Evolutionary conservation across 1,140 invertebrate genomes (phyloP), one percentile per base, ranked within the genome.

Genomic region (Cotesia glomerata): DNA sequence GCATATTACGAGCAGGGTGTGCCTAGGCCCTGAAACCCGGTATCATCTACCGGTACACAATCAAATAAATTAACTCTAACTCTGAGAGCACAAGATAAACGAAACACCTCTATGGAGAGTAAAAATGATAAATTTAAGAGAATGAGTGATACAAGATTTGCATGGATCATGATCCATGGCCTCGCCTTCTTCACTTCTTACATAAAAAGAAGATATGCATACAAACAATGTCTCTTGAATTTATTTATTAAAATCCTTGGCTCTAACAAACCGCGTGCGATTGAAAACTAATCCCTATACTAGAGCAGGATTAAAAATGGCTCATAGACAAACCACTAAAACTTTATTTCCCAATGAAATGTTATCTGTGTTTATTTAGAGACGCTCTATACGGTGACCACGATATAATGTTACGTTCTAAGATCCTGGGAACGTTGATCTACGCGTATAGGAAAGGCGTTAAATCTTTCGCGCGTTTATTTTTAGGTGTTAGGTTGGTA

Each of bases 1-100:
- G 75, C 75, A 75, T 81, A 80, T 79, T 78, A 79, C 76, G 74
- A 80, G 65, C 73, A 71, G 70, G 75, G 76, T 78, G 78, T 79
- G 79, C 75, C 80, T 78, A 77, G 72, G 70, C 72, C 69, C 59
- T 66, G 18, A 58, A 58, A 16, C 18, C 4, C 26, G 45, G 35
- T 26, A 54, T 59, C 63, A 69, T 36, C 61, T 62, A 67, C n/a
- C 51, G 58, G 14, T 26, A 64, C 34, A 49, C 18, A 49, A 45
- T 16, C 9, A 49, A 45, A 39, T 39, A 63, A 7, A 26, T 26
- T 26, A 26, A 26, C 26, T 26, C 26, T 26, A 26, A 26, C 26
- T 26, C 26, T 26, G 26, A 1, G 3, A 26, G 26, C 26, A 26
- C 26, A 26, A 26, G 26, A 26, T 26, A 26, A 26, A 26, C 26